Percentiles rank a stretch among this genome's conserved stretches.
These are phyloP conservation scores for Xenopus borealis DNA, from an alignment of 2,113 vertebrate species.

Conservation along the genomic window DNA sequence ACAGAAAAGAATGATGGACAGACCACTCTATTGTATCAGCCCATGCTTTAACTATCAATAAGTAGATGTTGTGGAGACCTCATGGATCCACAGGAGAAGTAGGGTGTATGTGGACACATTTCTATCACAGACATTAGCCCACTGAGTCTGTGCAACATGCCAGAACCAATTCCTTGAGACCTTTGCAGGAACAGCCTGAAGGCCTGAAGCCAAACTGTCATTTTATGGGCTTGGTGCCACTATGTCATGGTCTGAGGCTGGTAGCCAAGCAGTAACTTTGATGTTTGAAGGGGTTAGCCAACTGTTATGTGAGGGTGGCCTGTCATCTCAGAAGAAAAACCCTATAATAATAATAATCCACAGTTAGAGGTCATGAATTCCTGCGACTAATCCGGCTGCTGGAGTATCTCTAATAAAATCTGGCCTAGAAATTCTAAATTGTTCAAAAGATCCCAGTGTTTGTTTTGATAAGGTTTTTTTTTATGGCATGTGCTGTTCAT, in stretches of 20 bases:
- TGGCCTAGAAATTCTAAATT: slow-evolving; percentile 65
- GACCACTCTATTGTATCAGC: too few relatives aligned
- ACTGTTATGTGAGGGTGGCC: slow-evolving; percentile 85
- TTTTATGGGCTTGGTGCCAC: slow-evolving; percentile 83
- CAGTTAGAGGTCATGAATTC: slow-evolving; percentile 72
- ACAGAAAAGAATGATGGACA: too few relatives aligned
- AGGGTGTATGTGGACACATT: too few relatives aligned
- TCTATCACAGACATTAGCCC: too few relatives aligned
- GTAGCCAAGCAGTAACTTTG: slow-evolving; percentile 89
- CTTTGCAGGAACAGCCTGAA: slow-evolving; percentile 77
- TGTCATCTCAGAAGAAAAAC: slow-evolving; percentile 76
- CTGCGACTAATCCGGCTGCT: slow-evolving; percentile 63
- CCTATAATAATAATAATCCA: slow-evolving; percentile 40
- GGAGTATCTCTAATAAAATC: slow-evolving; percentile 68
- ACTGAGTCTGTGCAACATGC: slow-evolving; percentile 62
- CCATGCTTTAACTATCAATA: too few relatives aligned
- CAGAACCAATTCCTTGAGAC: slow-evolving; percentile 83
- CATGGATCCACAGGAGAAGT: too few relatives aligned
- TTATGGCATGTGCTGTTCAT: slow-evolving; percentile 77
- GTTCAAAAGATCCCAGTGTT: slow-evolving; percentile 71
- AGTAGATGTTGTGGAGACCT: too few relatives aligned
- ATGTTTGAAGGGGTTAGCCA: slow-evolving; percentile 83
- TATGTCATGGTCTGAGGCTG: slow-evolving; percentile 85
- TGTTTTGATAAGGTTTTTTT: slow-evolving; percentile 77
- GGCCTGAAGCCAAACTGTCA: slow-evolving; percentile 81